Base-by-base conservation (phyloP, 30 jellyfish, hydroid and myxozoan species). In the Rhopilema esculentum region DNA sequence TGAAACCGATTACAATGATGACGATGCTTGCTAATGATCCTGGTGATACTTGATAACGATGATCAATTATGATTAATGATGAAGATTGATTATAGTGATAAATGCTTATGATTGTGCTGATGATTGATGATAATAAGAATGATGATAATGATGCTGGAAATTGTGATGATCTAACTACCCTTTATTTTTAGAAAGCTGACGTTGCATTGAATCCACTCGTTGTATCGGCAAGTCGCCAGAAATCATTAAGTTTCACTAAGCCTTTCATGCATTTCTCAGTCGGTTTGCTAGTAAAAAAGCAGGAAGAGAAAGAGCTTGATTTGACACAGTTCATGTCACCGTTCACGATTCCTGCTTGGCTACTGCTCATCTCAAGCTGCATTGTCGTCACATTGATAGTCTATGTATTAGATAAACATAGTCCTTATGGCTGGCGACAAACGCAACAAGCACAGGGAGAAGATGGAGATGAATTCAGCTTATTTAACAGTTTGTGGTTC, bases 361-460 rank as follows among this genome's bases (percentile, higher is more conserved):
- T 76, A 16, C 49, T 84, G 80, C 63, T 84, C 49, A 57, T 84
- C n/a, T 70, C 80, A 26, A 84, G 92, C 29, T 69, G 92, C 62
- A 26, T 84, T 1, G 92, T 84, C 49, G 92, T 84, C 70, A 84
- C 86, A 4, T 26, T 84, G 18, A 72, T 84, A 8, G 86, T 84
- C 27, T 61, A 84, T 28, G 27, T 84, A 0, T 0, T 84, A 27
- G 92, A 84, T 27, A 71, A 72, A n/a, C 62, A 84, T 70, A 84
- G 92, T 51, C 92, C 92, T 0, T 84, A 84, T 84, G 92, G 92
- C 51, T 84, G 92, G 92, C 53, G 80, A 71, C 92, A 84, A 31
- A 71, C 72, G n/a, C 92, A 84, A 31, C 92, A 84, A 32, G 86
- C 75, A 61, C 86, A 71, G 79, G 92, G 92, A 84, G 92, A 84